Evolutionary conservation across 1,140 invertebrate species (phyloP).

Genomic region (Ceratina calcarata): DNA sequence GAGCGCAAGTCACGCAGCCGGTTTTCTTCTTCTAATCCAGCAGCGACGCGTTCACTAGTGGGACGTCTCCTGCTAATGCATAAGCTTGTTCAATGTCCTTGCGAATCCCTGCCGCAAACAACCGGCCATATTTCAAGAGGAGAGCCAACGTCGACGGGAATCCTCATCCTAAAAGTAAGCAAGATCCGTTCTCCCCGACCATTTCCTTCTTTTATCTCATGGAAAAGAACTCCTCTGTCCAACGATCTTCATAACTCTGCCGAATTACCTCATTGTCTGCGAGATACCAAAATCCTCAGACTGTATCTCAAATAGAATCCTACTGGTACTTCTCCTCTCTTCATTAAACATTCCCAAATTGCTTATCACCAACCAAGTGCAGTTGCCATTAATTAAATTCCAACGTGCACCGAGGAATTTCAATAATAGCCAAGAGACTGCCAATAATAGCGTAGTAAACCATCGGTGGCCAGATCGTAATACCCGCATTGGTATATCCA

Average conservation of each 20-base stretch:
- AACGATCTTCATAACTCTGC: neutral
- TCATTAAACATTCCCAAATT: too few relatives aligned
- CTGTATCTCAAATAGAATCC: too few relatives aligned
- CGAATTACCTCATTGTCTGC: neutral
- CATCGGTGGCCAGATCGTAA: conserved; percentile 3
- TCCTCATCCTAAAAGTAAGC: conserved; percentile 8
- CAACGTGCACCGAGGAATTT: neutral
- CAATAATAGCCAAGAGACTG: neutral
- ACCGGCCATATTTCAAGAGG: neutral
- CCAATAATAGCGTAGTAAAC: neutral
- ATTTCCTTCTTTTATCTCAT: neutral
- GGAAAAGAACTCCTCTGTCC: neutral
- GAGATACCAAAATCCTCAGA: too few relatives aligned
- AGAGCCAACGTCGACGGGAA: neutral
- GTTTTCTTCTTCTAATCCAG: conserved; percentile 2
- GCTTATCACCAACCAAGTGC: neutral
- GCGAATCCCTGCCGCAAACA: conserved; percentile 14
- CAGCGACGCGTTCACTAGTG: neutral
- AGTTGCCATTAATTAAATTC: neutral
- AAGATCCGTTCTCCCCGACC: too few relatives aligned
- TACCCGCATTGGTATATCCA: neutral
- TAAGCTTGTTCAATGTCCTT: neutral
- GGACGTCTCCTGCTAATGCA: neutral
- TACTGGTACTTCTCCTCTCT: too few relatives aligned
- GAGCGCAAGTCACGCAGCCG: neutral